phyloP scores from a whole-genome alignment of 2,888 invertebrate species.

The Graphium colonna region DNA sequence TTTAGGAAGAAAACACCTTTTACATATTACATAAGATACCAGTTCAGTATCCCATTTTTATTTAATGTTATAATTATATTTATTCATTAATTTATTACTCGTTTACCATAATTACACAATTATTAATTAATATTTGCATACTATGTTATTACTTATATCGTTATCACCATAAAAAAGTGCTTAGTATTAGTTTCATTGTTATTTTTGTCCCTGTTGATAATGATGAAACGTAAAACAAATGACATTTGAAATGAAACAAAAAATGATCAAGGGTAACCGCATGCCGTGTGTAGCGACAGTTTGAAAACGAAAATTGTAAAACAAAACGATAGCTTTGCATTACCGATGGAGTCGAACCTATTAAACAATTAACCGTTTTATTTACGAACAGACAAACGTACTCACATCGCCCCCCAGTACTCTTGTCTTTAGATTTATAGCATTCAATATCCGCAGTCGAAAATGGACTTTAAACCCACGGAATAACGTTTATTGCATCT shows the following conservation, averaged over 20 bases:
- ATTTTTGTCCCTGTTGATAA: no score
- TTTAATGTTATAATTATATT: no score
- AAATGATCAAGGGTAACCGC: neutral
- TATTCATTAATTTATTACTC: no score
- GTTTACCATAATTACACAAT: no score
- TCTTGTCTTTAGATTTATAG: slow-evolving; percentile 15
- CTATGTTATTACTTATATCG: no score
- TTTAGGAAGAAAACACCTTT: no score
- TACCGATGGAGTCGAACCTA: slow-evolving; percentile 25
- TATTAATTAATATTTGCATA: no score
- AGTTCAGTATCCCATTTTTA: no score
- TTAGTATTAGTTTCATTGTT: no score
- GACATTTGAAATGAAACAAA: slow-evolving; percentile 9
- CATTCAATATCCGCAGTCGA: neutral
- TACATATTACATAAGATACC: no score
- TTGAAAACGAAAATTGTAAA: slow-evolving; percentile 1
- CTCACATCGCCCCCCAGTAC: slow-evolving; percentile 27
- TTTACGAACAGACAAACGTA: slow-evolving; percentile 23
- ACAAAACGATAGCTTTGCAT: slow-evolving; percentile 14
- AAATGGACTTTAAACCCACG: neutral
- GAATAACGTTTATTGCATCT: neutral
- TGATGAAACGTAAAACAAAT: no score
- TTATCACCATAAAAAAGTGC: no score
- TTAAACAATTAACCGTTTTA: slow-evolving; percentile 36
- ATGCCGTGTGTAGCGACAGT: neutral